Evolutionary conservation across 2,113 vertebrate genomes (phyloP).

Genomic region (Sus scrofa): DNA sequence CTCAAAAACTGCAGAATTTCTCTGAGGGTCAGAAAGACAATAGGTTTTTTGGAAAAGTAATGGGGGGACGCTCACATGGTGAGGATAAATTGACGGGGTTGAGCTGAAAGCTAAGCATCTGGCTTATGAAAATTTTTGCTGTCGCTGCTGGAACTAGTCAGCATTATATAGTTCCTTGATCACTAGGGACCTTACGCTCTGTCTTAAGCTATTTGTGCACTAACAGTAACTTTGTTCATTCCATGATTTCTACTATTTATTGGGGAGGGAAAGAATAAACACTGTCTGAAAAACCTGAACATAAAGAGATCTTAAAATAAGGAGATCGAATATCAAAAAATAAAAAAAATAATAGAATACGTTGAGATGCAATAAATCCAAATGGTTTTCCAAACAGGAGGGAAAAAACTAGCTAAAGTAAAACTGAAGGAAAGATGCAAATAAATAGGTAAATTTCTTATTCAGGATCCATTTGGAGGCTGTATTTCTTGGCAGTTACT

Average conservation of each 20-base stretch:
- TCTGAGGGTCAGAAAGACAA: slow-evolving; percentile 57
- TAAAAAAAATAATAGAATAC: slow-evolving; percentile 41
- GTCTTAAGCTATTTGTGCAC: slow-evolving; percentile 87
- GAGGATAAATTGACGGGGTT: slow-evolving; percentile 16
- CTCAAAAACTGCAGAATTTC: slow-evolving; percentile 49
- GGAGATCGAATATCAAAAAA: slow-evolving; percentile 61
- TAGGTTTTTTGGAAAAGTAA: slow-evolving; percentile 42
- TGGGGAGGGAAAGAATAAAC: slow-evolving; percentile 74
- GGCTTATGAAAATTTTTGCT: slow-evolving; percentile 84
- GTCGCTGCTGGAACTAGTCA: slow-evolving; percentile 80
- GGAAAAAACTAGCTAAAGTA: slow-evolving; percentile 77
- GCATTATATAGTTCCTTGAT: slow-evolving; percentile 84
- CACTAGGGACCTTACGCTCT: slow-evolving; percentile 84
- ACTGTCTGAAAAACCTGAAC: slow-evolving; percentile 79
- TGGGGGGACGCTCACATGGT: slow-evolving; percentile 42
- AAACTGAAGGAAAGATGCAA: slow-evolving; percentile 77
- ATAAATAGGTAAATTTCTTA: slow-evolving; percentile 75
- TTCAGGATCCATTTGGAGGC: slow-evolving; percentile 80
- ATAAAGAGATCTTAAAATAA: slow-evolving; percentile 81
- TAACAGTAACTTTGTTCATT: slow-evolving; percentile 87
- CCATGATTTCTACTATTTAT: slow-evolving; percentile 78
- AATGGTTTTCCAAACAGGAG: slow-evolving; percentile 75
- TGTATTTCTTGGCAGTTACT: slow-evolving; percentile 84
- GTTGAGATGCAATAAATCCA: slow-evolving; percentile 79
- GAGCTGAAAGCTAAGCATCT: slow-evolving; percentile 80